Conservation (phyloP, 2,888 invertebrate genomes). For the Plusia festucae region DNA sequence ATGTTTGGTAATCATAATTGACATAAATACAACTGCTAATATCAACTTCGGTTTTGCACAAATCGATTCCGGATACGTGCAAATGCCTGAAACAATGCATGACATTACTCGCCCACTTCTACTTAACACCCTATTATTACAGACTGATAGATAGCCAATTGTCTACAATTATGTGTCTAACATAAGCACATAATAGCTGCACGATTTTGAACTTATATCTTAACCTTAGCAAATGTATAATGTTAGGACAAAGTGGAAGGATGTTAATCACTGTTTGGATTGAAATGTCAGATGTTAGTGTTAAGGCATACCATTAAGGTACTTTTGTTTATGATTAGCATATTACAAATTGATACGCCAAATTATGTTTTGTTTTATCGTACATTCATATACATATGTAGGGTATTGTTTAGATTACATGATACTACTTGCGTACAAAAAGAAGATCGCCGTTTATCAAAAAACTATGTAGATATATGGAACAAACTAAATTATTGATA, state of each 20-base stretch:
- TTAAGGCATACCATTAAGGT: neutral
- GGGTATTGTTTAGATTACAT: too few relatives aligned
- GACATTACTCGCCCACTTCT: neutral
- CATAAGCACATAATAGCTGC: constrained; percentile 21
- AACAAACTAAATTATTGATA: neutral
- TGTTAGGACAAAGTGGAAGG: constrained; percentile 23
- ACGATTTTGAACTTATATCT: constrained; percentile 48
- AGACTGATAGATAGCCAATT: constrained; percentile 19
- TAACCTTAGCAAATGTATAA: constrained; percentile 13
- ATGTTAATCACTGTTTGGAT: constrained; percentile 11
- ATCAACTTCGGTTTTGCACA: too few relatives aligned
- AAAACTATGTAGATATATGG: neutral
- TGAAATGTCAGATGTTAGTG: constrained; percentile 36
- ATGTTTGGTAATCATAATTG: neutral
- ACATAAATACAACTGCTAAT: neutral
- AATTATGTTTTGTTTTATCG: too few relatives aligned
- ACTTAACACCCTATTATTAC: constrained; percentile 28
- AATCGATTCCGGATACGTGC: neutral
- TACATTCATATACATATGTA: too few relatives aligned
- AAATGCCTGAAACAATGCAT: neutral
- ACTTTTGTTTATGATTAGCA: neutral
- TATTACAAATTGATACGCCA: neutral
- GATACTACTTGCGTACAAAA: too few relatives aligned
- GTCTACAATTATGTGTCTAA: constrained; percentile 14
- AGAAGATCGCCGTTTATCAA: too few relatives aligned